Percentiles rank a stretch among this genome's conserved stretches.
Evolutionary conservation across 1,140 invertebrate species (phyloP).

Genomic region (Papilio helenus): DNA sequence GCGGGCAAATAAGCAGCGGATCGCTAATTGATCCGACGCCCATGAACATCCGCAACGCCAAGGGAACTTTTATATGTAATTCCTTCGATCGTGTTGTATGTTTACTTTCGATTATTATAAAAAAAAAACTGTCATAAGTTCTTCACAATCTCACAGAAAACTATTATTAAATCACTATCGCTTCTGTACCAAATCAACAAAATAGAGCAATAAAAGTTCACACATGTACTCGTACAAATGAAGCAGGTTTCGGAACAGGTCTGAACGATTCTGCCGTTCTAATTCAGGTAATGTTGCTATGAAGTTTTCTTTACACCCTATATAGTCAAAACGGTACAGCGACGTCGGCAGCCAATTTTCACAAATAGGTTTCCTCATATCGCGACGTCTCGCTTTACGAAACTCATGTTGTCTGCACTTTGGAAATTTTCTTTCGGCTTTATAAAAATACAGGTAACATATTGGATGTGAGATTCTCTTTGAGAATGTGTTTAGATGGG

Average conservation of each 20-base stretch:
- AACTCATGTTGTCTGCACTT: conserved; percentile 35
- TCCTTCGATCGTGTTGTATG: neutral
- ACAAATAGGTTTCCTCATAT: conserved; percentile 48
- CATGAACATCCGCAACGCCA: too few species aligned
- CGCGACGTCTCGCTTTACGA: conserved; percentile 34
- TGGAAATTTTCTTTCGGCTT: conserved; percentile 30
- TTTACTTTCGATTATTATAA: neutral
- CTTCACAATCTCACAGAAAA: neutral
- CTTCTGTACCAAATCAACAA: neutral
- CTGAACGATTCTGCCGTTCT: conserved; percentile 36
- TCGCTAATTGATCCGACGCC: too few species aligned
- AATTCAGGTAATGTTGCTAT: conserved; percentile 37
- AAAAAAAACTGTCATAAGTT: neutral
- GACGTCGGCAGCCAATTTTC: conserved; percentile 50
- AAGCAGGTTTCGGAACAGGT: conserved; percentile 29
- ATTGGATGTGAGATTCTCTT: conserved; percentile 19
- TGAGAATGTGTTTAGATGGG: neutral
- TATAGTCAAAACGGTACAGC: conserved; percentile 37
- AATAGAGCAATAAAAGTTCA: neutral
- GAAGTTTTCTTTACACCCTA: conserved; percentile 35
- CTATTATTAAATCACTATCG: neutral
- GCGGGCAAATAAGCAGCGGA: too few species aligned
- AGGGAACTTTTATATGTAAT: too few species aligned
- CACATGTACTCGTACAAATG: neutral
- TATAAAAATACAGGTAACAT: conserved; percentile 34